Base-by-base conservation (phyloP, 2,797 vertebrate species). In the Clarias fuscus region DNA sequence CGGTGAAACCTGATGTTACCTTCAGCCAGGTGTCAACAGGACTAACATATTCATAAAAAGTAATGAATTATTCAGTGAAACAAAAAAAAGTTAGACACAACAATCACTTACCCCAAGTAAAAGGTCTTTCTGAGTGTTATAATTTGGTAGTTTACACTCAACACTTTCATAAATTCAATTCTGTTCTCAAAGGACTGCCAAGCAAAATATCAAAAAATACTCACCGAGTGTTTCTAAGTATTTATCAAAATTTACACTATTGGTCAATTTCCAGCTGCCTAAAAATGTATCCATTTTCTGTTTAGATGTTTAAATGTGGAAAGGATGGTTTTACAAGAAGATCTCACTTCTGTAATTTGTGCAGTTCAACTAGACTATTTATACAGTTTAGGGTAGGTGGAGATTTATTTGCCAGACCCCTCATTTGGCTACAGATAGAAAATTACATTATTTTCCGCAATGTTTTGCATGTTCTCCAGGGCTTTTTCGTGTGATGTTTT, bases 211-310 rank as follows among this genome's bases (percentile, higher is more conserved):
- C 7, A 82, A 27, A 56, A 6, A 17, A 86, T 7, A 95, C 97
- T 91, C 93, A 99, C 98, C 97, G 0, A 99, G 88, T 1, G 96
- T 94, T 92, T 98, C 98, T 97, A 99, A 96, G 88, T 98, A 98
- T 14, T 98, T 97, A 84, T 98, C 97, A 82, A 98, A 98, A 88
- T 99, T 98, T 75, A 98, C 96, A 87, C 97, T 98, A 90, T 96
- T 96, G 2, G 95, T 94, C 94, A 98, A 93, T 90, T 97, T 98
- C 98, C 98, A 99, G 77, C 96, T 97, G 91, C 96, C 97, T 92
- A 96, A 97, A 93, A 99, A 99, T 89, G 97, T 95, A 85, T 99
- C 97, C 98, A 99, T 99, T 93, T 86, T 96, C 91, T 86, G 65
- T 84, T 71, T 87, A 1, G 11, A 27, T 75, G n/a, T 7, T 27